phyloP scores from a whole-genome alignment of 2,888 invertebrate genomes.

The Eupithecia subumbrata region DNA sequence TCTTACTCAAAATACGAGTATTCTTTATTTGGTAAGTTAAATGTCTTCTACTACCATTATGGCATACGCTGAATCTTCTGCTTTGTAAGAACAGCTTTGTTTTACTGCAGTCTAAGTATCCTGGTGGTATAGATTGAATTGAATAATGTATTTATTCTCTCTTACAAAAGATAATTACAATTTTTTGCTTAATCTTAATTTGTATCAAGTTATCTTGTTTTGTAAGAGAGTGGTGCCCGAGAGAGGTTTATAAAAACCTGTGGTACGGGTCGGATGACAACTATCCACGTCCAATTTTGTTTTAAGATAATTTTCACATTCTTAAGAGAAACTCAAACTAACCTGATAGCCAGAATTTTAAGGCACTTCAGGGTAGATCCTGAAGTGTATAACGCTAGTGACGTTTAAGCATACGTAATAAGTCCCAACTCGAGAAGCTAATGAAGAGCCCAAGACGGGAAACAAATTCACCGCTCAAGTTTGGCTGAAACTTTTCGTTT shows the following conservation, averaged over 20 bases:
- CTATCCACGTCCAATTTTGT: background rate
- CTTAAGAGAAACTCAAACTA: background rate
- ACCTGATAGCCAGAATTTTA: background rate
- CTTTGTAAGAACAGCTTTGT: background rate
- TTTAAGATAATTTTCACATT: background rate
- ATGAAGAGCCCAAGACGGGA: slow-evolving; percentile 70
- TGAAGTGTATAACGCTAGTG: slow-evolving; percentile 41
- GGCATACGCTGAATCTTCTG: too few species aligned
- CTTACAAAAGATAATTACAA: too few species aligned
- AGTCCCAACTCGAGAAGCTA: slow-evolving; percentile 71
- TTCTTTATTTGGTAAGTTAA: background rate
- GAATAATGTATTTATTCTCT: too few species aligned
- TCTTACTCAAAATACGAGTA: background rate
- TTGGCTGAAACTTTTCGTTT: slow-evolving; percentile 72
- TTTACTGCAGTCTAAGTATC: background rate
- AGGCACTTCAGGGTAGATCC: background rate
- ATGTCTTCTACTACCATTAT: background rate
- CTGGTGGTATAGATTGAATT: background rate
- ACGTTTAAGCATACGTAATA: slow-evolving; percentile 76
- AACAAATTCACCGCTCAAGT: slow-evolving; percentile 75
- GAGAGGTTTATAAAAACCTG: too few species aligned
- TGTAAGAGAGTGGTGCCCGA: too few species aligned
- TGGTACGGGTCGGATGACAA: too few species aligned
- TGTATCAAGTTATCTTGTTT: too few species aligned
- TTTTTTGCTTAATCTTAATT: too few species aligned